Conservation (phyloP, 2,797 vertebrate genomes). For the Dipus sagitta region DNA sequence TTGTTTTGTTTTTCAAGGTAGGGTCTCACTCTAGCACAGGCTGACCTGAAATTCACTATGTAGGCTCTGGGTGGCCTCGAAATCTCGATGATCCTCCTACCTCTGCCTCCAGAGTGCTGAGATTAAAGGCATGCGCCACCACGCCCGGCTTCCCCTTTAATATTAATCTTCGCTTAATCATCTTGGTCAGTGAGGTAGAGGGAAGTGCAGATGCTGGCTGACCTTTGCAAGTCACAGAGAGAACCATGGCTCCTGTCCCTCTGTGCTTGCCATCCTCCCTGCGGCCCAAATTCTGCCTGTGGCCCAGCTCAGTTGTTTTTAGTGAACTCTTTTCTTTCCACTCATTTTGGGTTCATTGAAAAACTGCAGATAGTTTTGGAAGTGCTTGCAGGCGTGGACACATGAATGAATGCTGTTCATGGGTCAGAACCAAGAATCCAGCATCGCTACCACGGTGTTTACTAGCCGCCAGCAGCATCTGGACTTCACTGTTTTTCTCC, state of each 20-base stretch:
- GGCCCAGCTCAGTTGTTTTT: not conserved
- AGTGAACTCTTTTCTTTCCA: not conserved
- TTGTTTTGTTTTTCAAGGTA: no score
- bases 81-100: no score
- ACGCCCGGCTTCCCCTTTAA: no score
- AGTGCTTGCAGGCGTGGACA: no score
- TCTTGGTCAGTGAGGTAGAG: fast-evolving
- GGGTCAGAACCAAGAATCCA: no score
- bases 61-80: no score
- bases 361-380: not conserved
- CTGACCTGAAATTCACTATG: no score
- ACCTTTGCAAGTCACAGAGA: not conserved
- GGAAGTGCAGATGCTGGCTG: not conserved
- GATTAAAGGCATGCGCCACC: no score
- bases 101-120: no score
- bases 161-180: not conserved
- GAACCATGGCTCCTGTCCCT: not conserved
- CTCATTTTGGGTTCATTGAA: not conserved
- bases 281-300: not conserved
- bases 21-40: no score
- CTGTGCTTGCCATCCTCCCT: fast-evolving
- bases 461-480: not conserved
- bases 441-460: not conserved
- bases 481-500: not conserved
- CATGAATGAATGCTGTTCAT: no score